Evolutionary conservation across 2,797 vertebrate genomes (phyloP), one percentile per base, ranked within the genome.

Genomic region (Dromococcyx pavoninus): DNA sequence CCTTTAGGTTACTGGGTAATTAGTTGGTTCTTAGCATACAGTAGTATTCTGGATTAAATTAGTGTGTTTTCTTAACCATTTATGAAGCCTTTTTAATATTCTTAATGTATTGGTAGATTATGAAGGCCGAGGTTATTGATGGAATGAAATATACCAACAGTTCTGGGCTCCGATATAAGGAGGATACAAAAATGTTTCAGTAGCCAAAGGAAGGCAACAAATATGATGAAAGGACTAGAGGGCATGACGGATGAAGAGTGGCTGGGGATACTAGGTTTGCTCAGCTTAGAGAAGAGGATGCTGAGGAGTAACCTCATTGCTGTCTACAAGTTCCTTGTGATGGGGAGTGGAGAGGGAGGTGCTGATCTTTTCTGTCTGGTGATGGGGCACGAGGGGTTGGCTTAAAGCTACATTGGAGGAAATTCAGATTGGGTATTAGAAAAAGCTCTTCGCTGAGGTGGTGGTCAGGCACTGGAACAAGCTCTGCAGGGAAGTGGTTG

Each of bases 201-300:
- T 35, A 25, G 22, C 13, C 27, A 19, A 80, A 14, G 54, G n/a
- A 88, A 18, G 5, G 17, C 24, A 77, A 23, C 32, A 19, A 37
- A 71, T 35, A 33, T 19, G 27, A 25, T 43, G 27, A 28, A 62
- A 41, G 25, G 32, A n/a, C 5, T 41, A 24, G 30, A 39, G 44
- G 11, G 5, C 18, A 13, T 65, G 39, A 22, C 1, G 65, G 48
- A 14, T 0, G 32, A 58, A n/a, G 44, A 33, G 32, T 2, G 3
- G 10, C 33, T 70, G 39, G 54, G 8, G 17, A 22, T 54, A n/a
- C 7, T 23, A 7, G 5, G 21, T 23, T 80, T 75, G 8, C 10
- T 71, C 39, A 17, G 9, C 35, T 85, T 83, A 54, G 22, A 64
- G 62, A 58, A 71, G 51, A 57, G 43, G 17, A 3, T 44, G 4